Conservation (phyloP, 2,888 invertebrate genomes). For the Sphinx pinastri region DNA sequence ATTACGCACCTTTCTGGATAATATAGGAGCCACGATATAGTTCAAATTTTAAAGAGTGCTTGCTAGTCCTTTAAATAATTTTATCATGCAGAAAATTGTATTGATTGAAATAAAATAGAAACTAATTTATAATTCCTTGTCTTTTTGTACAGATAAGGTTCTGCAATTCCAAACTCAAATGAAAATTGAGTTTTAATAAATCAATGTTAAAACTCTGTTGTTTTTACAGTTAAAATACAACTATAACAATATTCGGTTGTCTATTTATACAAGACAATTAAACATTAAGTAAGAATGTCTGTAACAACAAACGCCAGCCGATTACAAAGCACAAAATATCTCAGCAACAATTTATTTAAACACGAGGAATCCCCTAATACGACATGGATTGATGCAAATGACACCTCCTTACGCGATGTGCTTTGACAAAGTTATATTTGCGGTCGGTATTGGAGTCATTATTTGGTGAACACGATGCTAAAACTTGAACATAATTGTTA, state of each 20-base stretch:
- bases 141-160: too few species aligned
- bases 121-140: neutral
- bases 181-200: too few species aligned
- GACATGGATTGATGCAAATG: constrained; percentile 78
- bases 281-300: constrained; percentile 35
- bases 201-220: too few species aligned
- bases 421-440: constrained; percentile 25
- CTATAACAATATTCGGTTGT: too few species aligned
- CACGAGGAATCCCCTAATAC: constrained; percentile 69
- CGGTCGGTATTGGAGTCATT: constrained; percentile 24
- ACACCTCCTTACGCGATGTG: constrained; percentile 45
- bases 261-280: constrained; percentile 27
- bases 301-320: constrained; percentile 42
- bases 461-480: neutral
- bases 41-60: neutral
- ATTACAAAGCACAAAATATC: constrained; percentile 51
- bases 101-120: neutral
- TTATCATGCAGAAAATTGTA: too few species aligned
- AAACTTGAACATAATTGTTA: too few species aligned
- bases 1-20: neutral
- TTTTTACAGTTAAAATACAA: too few species aligned
- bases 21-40: neutral
- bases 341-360: constrained; percentile 59
- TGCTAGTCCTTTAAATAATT: too few species aligned
- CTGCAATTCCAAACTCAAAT: too few species aligned